phyloP scores from a whole-genome alignment of 1,140 invertebrate genomes.

The Dendrolimus punctatus region DNA sequence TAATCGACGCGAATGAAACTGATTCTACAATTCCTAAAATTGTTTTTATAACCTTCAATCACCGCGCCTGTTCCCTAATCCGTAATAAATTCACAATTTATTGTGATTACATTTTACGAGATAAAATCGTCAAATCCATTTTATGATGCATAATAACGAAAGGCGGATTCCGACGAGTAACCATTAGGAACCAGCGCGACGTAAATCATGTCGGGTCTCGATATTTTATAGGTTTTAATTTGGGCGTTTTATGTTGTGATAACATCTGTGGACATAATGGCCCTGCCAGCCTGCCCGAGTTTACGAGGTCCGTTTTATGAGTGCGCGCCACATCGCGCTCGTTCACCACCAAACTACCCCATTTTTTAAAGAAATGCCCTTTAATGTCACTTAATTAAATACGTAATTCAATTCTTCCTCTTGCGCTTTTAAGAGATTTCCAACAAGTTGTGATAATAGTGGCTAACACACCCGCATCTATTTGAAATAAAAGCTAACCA shows the following conservation, averaged over 20 bases:
- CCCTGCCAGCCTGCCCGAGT: conserved; percentile 23
- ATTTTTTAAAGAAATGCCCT: conserved; percentile 6
- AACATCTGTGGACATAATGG: conserved; percentile 51
- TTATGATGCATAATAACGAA: conserved; percentile 31
- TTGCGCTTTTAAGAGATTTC: too few species aligned
- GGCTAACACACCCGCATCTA: too few species aligned
- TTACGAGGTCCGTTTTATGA: conserved; percentile 38
- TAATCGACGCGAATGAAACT: too few species aligned
- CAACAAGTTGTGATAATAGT: too few species aligned
- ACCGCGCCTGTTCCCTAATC: conserved; percentile 3
- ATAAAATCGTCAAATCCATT: conserved; percentile 17
- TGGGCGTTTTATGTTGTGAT: conserved; percentile 58
- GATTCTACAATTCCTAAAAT: too few species aligned
- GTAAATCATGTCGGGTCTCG: conserved; percentile 39
- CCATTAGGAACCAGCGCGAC: conserved; percentile 20
- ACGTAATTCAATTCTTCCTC: not conserved
- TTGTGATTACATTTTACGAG: conserved; percentile 7
- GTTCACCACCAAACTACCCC: conserved; percentile 12
- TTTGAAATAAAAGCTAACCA: too few species aligned
- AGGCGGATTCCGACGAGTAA: conserved; percentile 26
- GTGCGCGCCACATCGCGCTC: conserved; percentile 8
- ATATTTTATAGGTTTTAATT: conserved; percentile 64
- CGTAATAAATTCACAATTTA: conserved; percentile 10
- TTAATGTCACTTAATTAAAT: not conserved
- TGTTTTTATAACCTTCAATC: too few species aligned